Evolutionary conservation across 2,113 vertebrate genomes (phyloP), one percentile per base, ranked within the genome.

Genomic region (Chionomys nivalis): DNA sequence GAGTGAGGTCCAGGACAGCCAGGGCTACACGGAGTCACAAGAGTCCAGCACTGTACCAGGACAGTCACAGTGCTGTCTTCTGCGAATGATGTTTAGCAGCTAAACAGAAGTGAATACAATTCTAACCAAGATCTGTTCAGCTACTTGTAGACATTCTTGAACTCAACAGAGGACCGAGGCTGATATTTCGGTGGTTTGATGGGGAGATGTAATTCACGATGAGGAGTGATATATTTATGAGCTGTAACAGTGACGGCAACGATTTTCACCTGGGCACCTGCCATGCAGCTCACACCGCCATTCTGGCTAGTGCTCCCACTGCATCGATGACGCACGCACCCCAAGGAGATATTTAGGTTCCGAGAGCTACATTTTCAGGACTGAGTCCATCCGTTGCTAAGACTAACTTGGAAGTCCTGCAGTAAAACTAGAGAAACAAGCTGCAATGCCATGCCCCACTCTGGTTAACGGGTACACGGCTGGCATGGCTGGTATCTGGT

Each of bases 241-340:
- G 61, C 55, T 28, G 0, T 47, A 61, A 73, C 58, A 68, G 21
- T 39, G n/a, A 47, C 8, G 16, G 14, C 17, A 42, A 36, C 23
- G n/a, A 28, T 33, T 72, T 89, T 65, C 73, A 73, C 7, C 11
- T 47, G 75, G 77, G 36, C 28, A 42, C 33, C 33, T 7, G 44
- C 3, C 89, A 39, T 28, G 0, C 4, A 11, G 2, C 2, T 33
- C 36, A 76, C 14, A 36, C 0, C 7, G 6, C 21, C 19, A 4
- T 16, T 21, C 61, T 47, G 72, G 52, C 47, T 33, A 5, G 12
- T 1, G 16, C 36, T 58, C 75, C 61, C 36, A 16, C 16, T 44
- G 58, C 3, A 19, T 78, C 26, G 70, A 79, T 61, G 24, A 6
- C 13, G 39, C 31, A 61, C 39, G 4, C 26, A 52, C 7, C n/a